A percentile compares a stretch with the other conserved stretches of the same genome.
Conservation (phyloP, 37 sponge, comb jelly and placozoan genomes). For the Ephydatia muelleri region DNA sequence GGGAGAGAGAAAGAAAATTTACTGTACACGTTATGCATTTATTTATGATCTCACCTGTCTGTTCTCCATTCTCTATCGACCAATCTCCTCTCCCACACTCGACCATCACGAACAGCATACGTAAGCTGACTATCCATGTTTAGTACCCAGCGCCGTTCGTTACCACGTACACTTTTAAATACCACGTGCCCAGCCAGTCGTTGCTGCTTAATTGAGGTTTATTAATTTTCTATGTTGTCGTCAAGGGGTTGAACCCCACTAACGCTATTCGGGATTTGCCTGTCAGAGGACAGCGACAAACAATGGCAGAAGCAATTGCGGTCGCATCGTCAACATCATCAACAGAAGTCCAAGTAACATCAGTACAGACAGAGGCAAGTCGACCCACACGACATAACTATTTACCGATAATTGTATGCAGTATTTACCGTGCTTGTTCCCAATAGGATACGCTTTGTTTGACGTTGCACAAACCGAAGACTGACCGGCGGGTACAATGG, state of each 20-base stretch:
- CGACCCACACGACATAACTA: not conserved
- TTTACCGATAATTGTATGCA: not conserved
- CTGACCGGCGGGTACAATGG: constrained; percentile 87
- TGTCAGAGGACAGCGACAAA: not conserved
- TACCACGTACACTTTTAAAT: too few species aligned
- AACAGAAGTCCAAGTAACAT: not conserved
- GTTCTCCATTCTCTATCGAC: constrained; percentile 65
- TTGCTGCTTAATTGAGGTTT: not conserved
- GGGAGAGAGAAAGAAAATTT: not conserved
- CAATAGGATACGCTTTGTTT: constrained; percentile 43
- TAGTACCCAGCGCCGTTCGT: not conserved
- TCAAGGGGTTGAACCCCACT: not conserved
- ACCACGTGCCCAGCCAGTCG: not conserved
- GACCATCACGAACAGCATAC: constrained; percentile 41
- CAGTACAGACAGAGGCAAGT: not conserved
- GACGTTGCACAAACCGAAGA: constrained; percentile 74
- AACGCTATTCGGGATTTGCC: not conserved
- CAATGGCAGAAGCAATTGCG: not conserved
- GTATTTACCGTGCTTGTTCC: not conserved
- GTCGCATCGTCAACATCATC: not conserved
- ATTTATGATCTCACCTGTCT: constrained; percentile 31
- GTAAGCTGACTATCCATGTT: constrained; percentile 50
- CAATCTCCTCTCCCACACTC: constrained; percentile 40
- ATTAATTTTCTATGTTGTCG: not conserved
- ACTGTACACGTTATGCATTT: not conserved